Evolutionary conservation across 2,113 vertebrate genomes (phyloP), one percentile per base, ranked within the genome.

Genomic region (Sebastes fasciatus): DNA sequence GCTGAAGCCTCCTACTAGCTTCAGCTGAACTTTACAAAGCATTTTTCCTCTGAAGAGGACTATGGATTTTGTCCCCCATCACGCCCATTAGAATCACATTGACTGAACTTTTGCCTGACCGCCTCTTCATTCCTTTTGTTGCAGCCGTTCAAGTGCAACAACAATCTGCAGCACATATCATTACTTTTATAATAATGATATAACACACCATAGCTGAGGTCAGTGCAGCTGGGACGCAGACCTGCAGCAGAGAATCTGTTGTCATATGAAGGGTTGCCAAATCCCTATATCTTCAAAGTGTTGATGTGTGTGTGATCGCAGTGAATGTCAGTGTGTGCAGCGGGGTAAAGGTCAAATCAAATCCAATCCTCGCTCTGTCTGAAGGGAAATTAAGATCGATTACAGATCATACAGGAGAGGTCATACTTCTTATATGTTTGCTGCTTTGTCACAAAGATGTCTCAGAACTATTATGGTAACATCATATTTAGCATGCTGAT

Each of bases 331-430:
- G 48, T n/a, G 52, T 74, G 45, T 81, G 57, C 58, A 40, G 45
- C 9, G 0, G 79, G 42, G 42, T 71, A 74, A 89, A 89, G 81
- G 81, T 84, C 84, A 82, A 72, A 49, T 81, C 60, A 82, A 79
- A 82, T 69, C 74, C 55, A 81, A 78, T 81, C 34, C 52, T 23
- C 0, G 0, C 70, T 52, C 23, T 16, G 51, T 60, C 49, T 58
- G 61, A 77, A 49, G 62, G 54, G 45, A 63, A 68, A 68, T 76
- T 40, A 72, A 72, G 74, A 84, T 82, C 0, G 62, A 82, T 86
- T 60, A 51, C 34, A 67, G 48, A 66, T 77, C 45, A 68, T 14
- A 26, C 65, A 61, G 60, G 13, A 61, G 52, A 71, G 60, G 51
- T 55, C 70, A 72, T 13, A 43, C 51, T 55, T 54, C 45, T 45